A percentile compares a stretch with the other conserved stretches of the same genome.
Evolutionary conservation across 2,113 vertebrate genomes (phyloP).

Genomic region (Eptesicus fuscus): DNA sequence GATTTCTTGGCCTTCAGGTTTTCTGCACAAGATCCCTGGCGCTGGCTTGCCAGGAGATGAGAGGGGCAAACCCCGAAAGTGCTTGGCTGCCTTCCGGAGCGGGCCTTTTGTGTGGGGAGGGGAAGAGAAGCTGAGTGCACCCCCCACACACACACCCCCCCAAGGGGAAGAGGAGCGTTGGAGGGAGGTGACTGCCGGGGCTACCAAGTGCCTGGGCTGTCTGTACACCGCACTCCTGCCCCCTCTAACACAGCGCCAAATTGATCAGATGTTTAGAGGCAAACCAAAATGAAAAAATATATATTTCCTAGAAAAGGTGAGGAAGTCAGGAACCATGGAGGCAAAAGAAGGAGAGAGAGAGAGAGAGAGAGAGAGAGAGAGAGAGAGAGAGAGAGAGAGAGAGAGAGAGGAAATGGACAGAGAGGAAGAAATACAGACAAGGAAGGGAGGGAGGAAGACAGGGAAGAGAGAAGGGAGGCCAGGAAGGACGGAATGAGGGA

Average conservation of each 20-base stretch:
- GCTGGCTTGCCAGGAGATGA: background rate
- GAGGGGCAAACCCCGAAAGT: constrained; percentile 23
- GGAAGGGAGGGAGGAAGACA: background rate
- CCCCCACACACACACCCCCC: background rate
- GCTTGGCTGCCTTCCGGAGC: background rate
- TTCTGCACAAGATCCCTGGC: background rate
- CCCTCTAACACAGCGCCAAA: background rate
- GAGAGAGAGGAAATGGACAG: no score
- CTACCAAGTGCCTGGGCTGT: background rate
- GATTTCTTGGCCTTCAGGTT: constrained; percentile 32
- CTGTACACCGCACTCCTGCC: background rate
- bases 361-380: background rate
- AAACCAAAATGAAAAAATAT: background rate
- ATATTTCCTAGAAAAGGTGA: constrained; percentile 28
- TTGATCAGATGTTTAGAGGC: background rate
- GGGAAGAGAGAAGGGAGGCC: background rate
- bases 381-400: background rate
- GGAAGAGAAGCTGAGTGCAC: background rate
- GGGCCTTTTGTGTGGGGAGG: background rate
- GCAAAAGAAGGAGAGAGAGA: background rate
- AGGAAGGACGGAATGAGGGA: background rate
- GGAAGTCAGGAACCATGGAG: background rate
- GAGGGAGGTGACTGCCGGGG: background rate
- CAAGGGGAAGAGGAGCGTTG: background rate
- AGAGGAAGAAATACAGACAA: background rate